Percentiles rank a stretch among this genome's conserved stretches.
Conservation (phyloP, 2,888 invertebrate species). For the Pollenia amentaria region DNA sequence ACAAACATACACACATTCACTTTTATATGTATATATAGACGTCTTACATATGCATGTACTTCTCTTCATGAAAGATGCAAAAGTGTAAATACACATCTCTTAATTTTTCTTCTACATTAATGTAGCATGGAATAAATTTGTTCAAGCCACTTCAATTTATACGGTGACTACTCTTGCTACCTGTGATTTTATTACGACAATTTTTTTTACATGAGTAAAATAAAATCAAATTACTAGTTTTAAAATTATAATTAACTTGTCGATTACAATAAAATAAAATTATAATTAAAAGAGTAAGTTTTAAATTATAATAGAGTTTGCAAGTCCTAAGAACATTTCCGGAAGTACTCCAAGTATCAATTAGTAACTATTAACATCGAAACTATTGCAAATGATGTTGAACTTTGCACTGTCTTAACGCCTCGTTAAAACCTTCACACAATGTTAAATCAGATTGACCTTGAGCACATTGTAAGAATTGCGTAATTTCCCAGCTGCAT, state of each 20-base stretch:
- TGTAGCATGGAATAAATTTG: too few species aligned
- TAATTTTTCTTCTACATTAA: too few species aligned
- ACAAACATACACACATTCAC: too few species aligned
- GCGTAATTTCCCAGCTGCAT: constrained; percentile 97
- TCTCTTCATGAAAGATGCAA: too few species aligned
- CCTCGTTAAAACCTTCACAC: constrained; percentile 99
- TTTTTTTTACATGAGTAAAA: background rate
- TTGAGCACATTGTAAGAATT: constrained; percentile 97
- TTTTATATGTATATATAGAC: too few species aligned
- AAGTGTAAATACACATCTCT: too few species aligned
- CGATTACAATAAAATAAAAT: background rate
- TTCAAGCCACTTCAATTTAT: too few species aligned
- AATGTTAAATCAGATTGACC: constrained; percentile 94
- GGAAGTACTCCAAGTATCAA: background rate
- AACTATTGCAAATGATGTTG: constrained; percentile 88
- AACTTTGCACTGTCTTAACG: constrained; percentile 96
- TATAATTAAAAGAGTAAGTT: background rate
- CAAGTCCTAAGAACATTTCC: background rate
- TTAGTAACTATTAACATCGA: background rate
- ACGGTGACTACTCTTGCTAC: background rate
- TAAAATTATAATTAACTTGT: background rate
- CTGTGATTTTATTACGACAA: background rate
- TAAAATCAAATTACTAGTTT: background rate
- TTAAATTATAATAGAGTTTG: background rate
- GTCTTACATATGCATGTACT: too few species aligned